A percentile compares a stretch with the other conserved stretches of the same genome.
Conservation (phyloP, 1,140 invertebrate genomes). For the Panagrolaimus sp. region DNA sequence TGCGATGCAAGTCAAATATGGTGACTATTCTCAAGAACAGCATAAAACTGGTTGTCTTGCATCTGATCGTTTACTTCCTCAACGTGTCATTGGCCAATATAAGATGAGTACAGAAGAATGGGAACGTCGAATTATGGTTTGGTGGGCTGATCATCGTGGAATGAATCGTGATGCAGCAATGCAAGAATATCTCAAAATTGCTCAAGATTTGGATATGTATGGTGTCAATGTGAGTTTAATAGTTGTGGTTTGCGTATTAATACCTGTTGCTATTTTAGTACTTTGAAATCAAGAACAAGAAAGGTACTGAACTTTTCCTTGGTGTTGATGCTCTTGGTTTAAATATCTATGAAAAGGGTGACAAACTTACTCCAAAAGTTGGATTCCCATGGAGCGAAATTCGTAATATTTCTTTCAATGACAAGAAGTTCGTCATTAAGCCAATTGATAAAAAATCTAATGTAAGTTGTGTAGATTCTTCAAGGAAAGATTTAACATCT, state of each 20-base stretch:
- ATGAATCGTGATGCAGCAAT: constrained; percentile 76
- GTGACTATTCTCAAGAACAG: constrained; percentile 74
- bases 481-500: constrained; percentile 18
- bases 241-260: constrained; percentile 58
- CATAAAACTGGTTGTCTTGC: constrained; percentile 77
- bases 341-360: constrained; percentile 72
- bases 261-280: constrained; percentile 60
- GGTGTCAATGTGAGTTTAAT: constrained; percentile 67
- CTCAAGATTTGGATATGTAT: constrained; percentile 75
- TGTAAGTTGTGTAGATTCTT: constrained; percentile 59
- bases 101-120: constrained; percentile 96
- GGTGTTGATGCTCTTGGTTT: constrained; percentile 75
- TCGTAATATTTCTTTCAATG: constrained; percentile 97
- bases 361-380: constrained; percentile 86
- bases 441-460: constrained; percentile 99
- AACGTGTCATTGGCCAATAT: constrained; percentile 84
- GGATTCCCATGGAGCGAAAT: constrained; percentile 99
- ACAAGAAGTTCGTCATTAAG: constrained; percentile 98
- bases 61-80: constrained; percentile 85
- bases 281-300: constrained; percentile 73
- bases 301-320: constrained; percentile 70
- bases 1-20: constrained; percentile 93
- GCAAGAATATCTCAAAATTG: constrained; percentile 74
- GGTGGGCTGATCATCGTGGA: constrained; percentile 85
- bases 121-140: constrained; percentile 93